phyloP scores from a whole-genome alignment of 2,888 invertebrate genomes.

The Dromius quadrimaculatus region DNA sequence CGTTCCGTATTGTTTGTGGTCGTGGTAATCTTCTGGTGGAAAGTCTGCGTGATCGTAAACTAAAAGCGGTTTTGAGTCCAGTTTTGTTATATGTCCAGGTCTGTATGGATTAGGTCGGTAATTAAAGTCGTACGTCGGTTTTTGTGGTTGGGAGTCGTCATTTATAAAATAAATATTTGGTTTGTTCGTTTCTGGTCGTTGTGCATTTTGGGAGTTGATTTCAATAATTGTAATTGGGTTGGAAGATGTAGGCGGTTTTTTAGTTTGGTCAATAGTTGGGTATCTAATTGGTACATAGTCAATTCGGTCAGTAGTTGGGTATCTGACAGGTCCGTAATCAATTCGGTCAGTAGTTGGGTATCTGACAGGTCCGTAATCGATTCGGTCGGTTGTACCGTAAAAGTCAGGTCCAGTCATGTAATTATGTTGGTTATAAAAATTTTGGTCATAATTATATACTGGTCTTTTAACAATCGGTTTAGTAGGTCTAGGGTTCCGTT shows the following conservation, averaged over 20 bases:
- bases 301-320: conserved; percentile 24
- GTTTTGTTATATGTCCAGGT: conserved; percentile 42
- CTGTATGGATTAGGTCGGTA: background rate
- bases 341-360: conserved; percentile 23
- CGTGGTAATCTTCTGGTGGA: conserved; percentile 6
- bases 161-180: conserved; percentile 38
- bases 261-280: conserved; percentile 8
- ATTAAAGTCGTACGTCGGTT: conserved; percentile 37
- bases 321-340: conserved; percentile 34
- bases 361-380: conserved; percentile 19
- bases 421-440: conserved; percentile 43
- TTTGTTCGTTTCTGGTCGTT: conserved; percentile 33
- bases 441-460: conserved; percentile 53
- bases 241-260: background rate
- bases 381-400: conserved; percentile 11
- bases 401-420: conserved; percentile 21
- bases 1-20: conserved; percentile 36
- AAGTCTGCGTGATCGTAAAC: conserved; percentile 12
- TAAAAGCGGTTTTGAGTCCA: conserved; percentile 44
- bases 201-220: conserved; percentile 17
- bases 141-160: conserved; percentile 6
- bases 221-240: conserved; percentile 42
- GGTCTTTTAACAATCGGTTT: conserved; percentile 43
- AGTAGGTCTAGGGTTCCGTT: conserved; percentile 26
- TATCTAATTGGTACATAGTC: conserved; percentile 35